A percentile compares a stretch with the other conserved stretches of the same genome.
Conservation (phyloP, 2,888 invertebrate genomes). For the Drosophila greeni region DNA sequence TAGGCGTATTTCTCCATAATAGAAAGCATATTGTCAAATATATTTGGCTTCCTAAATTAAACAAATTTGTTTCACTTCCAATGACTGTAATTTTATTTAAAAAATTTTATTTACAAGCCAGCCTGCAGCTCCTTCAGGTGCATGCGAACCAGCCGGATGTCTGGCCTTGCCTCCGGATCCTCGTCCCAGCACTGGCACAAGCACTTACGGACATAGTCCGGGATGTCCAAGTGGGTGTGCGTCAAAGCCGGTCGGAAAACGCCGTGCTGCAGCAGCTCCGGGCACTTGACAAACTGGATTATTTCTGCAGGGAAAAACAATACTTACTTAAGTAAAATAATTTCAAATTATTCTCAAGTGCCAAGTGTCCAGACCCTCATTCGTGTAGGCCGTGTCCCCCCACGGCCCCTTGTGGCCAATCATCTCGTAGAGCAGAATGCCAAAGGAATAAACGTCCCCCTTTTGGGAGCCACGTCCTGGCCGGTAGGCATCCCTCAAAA, state of each 20-base stretch:
- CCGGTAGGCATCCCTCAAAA: slow-evolving; percentile 81
- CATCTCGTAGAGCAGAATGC: slow-evolving; percentile 91
- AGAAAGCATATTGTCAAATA: slow-evolving; percentile 92
- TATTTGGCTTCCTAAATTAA: slow-evolving; percentile 86
- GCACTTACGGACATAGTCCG: slow-evolving; percentile 86
- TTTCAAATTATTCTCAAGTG: background rate
- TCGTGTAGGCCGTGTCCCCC: slow-evolving; percentile 83
- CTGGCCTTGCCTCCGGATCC: slow-evolving; percentile 85
- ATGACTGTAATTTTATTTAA: too few species aligned
- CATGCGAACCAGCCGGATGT: slow-evolving; percentile 86
- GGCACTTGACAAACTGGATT: slow-evolving; percentile 81
- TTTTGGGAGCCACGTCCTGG: slow-evolving; percentile 88
- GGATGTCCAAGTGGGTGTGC: slow-evolving; percentile 82
- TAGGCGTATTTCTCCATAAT: slow-evolving; percentile 96
- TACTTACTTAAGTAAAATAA: background rate
- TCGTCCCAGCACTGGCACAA: slow-evolving; percentile 91
- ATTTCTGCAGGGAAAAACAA: slow-evolving; percentile 79
- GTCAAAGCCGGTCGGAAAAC: slow-evolving; percentile 84
- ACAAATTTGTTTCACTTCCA: background rate
- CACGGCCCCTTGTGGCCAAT: slow-evolving; percentile 89
- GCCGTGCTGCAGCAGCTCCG: slow-evolving; percentile 77
- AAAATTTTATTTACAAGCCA: slow-evolving; percentile 80
- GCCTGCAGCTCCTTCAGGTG: slow-evolving; percentile 90
- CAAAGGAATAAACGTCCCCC: slow-evolving; percentile 91
- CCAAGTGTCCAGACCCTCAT: slow-evolving; percentile 80